Evolutionary conservation across 2,797 vertebrate species (phyloP), one percentile per base, ranked within the genome.

Genomic region (Arrhamphus sclerolepis): DNA sequence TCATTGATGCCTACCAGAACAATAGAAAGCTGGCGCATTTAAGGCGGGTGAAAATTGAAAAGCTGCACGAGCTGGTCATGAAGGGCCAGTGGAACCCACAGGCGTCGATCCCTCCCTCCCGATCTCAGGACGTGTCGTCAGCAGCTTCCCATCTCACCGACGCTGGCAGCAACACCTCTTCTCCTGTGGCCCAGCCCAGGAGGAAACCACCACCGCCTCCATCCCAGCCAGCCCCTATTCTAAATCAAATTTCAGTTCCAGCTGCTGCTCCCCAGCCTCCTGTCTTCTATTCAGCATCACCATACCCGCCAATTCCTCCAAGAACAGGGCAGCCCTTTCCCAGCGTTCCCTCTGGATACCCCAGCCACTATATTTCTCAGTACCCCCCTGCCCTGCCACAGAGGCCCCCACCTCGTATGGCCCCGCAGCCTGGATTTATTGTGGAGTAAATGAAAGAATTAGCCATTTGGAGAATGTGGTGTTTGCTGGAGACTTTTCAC

Each of bases 31-130:
- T 98, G 71, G 97, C 97, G 6, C 98, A 98, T 83, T 76, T 93
- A 83, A 92, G 97, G 0, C 87, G 97, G 4, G 97, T 98, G 2
- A 99, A 99, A 78, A 98, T 98, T 0, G 97, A 98, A 82, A 99
- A 98, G 88, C 94, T 99, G 55, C 97, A 96, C 78, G 98, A 99
- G 80, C 92, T 98, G 92, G 95, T 98, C 84, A 81, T 98, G 40
- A 96, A 94, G 78, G 95, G 94, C 49, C 95, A 94, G 66, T 89
- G 89, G 69, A 88, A 93, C 7, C 90, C 91, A 0, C 92, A 87
- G 74, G 89, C 46, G 0, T 63, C 85, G 0, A 62, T 78, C 38
- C 84, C 86, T 0, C 42, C 75, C 0, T 81, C 89, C 0, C 75
- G 88, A 34, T 74, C 77, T 2, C 75, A 93, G 0, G 95, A 96